Evolutionary conservation across 2,888 invertebrate genomes (phyloP).

Genomic region (Phragmatobia fuliginosa): DNA sequence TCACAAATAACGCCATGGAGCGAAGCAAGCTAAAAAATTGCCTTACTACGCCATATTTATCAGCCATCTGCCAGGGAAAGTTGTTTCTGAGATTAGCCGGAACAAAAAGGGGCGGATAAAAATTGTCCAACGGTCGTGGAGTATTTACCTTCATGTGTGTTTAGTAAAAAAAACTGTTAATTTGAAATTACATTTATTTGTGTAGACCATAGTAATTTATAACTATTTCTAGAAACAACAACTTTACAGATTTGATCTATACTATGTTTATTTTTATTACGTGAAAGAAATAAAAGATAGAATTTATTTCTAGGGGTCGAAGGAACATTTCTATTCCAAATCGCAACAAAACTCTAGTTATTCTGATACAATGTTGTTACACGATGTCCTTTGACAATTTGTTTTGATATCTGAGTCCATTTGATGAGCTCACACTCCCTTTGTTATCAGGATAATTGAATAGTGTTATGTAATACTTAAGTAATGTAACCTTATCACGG

Average conservation of each 20-base stretch:
- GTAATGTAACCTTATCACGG: slow-evolving; percentile 34
- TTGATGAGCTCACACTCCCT: slow-evolving; percentile 34
- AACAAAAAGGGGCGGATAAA: too few species aligned
- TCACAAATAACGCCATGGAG: too few species aligned
- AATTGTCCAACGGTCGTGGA: too few species aligned
- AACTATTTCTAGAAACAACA: background rate
- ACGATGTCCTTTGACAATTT: slow-evolving; percentile 40
- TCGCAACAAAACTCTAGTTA: slow-evolving; percentile 20
- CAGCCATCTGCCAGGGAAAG: too few species aligned
- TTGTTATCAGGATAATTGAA: slow-evolving; percentile 44
- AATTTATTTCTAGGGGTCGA: background rate
- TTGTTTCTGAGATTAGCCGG: too few species aligned
- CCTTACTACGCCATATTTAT: too few species aligned
- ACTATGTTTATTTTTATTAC: background rate
- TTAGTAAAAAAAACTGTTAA: too few species aligned
- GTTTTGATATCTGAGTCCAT: slow-evolving; percentile 22
- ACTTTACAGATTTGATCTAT: background rate
- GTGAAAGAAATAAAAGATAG: background rate
- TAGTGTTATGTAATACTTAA: slow-evolving; percentile 22
- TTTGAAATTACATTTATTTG: too few species aligned
- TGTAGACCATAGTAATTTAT: too few species aligned
- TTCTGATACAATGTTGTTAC: slow-evolving; percentile 28
- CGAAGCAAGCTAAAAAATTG: too few species aligned
- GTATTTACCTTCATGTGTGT: too few species aligned
- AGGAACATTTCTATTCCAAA: background rate